These are phyloP conservation scores for Oxyruncus cristatus DNA, from an alignment of 2,113 vertebrate species.

Conservation along the genomic window DNA sequence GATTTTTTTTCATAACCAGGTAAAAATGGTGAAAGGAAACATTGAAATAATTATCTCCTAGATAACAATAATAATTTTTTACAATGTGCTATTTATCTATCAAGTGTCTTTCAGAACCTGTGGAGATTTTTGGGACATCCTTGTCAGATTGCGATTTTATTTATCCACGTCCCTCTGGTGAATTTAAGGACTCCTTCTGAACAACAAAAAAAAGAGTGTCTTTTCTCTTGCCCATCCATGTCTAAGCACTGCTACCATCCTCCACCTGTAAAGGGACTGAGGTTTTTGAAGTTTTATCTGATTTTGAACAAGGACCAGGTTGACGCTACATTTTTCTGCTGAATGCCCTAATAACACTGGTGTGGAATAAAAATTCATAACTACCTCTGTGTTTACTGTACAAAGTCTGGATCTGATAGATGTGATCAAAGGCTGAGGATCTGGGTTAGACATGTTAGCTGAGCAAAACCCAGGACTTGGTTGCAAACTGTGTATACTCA, in stretches of 20 bases:
- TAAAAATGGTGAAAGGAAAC: neutral
- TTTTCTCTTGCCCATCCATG: neutral
- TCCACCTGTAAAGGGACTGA: neutral
- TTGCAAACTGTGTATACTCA: neutral
- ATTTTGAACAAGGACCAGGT: neutral
- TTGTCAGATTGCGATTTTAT: neutral
- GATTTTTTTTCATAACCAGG: neutral
- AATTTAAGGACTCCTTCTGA: neutral
- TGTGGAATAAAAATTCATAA: neutral
- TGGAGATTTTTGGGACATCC: neutral
- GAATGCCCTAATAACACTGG: neutral
- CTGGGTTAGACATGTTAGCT: neutral
- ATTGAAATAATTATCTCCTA: neutral
- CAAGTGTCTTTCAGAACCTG: neutral
- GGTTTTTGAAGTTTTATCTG: neutral
- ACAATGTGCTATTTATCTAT: neutral
- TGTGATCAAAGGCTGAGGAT: neutral
- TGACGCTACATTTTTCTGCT: rapidly evolving
- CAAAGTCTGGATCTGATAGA: neutral
- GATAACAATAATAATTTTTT: neutral
- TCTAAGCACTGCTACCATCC: neutral
- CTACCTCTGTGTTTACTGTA: neutral
- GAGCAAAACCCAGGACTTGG: neutral
- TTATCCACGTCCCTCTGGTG: neutral
- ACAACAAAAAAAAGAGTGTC: neutral